Evolutionary conservation across 2,113 vertebrate species (phyloP), one percentile per base, ranked within the genome.

Genomic region (Lophura nycthemera): DNA sequence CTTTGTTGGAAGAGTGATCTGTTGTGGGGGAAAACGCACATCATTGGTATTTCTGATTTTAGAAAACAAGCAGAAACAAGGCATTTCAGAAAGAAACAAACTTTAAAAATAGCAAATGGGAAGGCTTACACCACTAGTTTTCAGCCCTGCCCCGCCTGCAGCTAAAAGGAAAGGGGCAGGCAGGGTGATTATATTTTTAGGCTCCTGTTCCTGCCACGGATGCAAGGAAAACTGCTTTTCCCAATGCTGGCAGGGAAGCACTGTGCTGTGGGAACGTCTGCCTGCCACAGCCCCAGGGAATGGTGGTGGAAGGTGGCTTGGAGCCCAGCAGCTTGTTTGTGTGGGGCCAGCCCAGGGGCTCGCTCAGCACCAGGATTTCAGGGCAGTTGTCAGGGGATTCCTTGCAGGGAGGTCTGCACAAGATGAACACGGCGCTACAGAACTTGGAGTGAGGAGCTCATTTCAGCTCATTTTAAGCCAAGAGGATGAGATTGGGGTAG

Each of bases 401-500:
- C 87, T 82, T 2, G 0, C 24, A 38, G 56, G 36, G 76, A 86
- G 29, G 25, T 45, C 76, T 88, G 42, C 56, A 42, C 21, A 90
- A 56, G 69, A 86, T 72, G 34, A 38, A 76, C 38, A 1, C 20
- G 5, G 8, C 45, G 34, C 38, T 85, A 54, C 57, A 40, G 10
- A 29, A 45, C 57, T 56, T 32, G 32, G 16, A 30, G 27, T 16
- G 59, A 75, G 12, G 18, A 8, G 27, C 48, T 70, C 30, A 42
- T 61, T 3, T 1, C 6, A 25, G 65, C 13, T 75, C 5, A 0
- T 27, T 82, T 57, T 1, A 57, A n/a, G 42, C 2, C 7, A 29
- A 2, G 6, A 50, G 38, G 42, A 45, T 14, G 8, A 29, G 38
- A 4, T 32, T 14, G 45, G 36, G 43, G 29, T 3, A 70, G 70